Evolutionary conservation across 2,113 vertebrate species (phyloP).

Genomic region (Struthidea cinerea): DNA sequence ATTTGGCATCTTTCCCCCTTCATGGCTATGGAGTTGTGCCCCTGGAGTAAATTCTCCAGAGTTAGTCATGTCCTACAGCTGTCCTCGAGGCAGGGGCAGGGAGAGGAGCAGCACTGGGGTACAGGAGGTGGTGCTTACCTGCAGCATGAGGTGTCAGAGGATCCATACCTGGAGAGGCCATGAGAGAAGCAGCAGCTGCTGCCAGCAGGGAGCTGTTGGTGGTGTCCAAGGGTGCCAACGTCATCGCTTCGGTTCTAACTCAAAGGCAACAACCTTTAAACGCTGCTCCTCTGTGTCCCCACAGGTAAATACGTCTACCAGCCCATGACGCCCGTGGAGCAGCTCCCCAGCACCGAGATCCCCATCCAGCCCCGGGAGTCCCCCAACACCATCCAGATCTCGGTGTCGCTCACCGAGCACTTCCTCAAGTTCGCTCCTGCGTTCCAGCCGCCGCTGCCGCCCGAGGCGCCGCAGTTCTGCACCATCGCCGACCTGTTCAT

Average conservation of each 20-base stretch:
- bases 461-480: conserved; percentile 89
- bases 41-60: background rate
- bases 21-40: background rate
- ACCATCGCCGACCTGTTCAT: conserved; percentile 93
- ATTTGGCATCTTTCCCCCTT: background rate
- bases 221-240: accelerated
- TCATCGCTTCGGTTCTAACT: background rate
- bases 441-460: conserved; percentile 87
- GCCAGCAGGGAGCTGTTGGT: background rate
- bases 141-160: background rate
- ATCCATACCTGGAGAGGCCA: background rate
- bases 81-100: background rate
- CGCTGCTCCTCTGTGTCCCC: background rate
- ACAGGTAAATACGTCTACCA: conserved; percentile 96
- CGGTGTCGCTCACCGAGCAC: conserved; percentile 87
- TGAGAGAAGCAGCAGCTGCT: background rate
- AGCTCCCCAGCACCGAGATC: conserved; percentile 90
- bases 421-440: conserved; percentile 89
- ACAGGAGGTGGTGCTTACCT: background rate
- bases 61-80: background rate
- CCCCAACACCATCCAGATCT: conserved; percentile 86
- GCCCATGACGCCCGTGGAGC: conserved; percentile 95
- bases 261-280: background rate
- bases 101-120: background rate
- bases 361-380: conserved; percentile 76